Percentiles rank a stretch among this genome's conserved stretches.
Conservation (phyloP, 1,140 invertebrate genomes). For the Nasonia longicornis region DNA sequence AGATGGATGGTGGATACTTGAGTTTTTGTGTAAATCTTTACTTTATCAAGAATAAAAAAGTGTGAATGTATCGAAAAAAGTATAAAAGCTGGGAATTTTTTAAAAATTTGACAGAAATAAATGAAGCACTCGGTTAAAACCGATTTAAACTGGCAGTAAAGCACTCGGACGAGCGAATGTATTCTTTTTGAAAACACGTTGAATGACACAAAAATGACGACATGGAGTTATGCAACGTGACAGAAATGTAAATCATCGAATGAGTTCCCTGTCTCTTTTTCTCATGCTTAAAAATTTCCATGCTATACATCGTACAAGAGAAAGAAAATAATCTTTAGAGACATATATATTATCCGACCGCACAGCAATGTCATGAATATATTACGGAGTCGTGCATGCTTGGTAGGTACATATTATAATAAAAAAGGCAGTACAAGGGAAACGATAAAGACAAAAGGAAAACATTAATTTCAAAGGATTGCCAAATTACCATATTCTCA, state of each 20-base stretch:
- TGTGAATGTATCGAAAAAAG: background rate
- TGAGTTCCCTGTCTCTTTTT: constrained; percentile 53
- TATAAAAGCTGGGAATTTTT: no score
- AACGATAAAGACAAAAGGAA: background rate
- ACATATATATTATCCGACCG: constrained; percentile 54
- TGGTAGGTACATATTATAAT: constrained; percentile 41
- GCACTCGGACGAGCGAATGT: no score
- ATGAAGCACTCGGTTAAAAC: no score
- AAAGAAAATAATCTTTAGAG: background rate
- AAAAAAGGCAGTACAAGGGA: background rate
- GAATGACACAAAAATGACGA: background rate
- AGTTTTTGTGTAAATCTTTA: background rate
- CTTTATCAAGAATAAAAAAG: no score
- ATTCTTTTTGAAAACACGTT: background rate
- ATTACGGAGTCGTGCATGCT: constrained; percentile 56
- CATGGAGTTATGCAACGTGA: constrained; percentile 4
- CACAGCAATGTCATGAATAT: constrained; percentile 33
- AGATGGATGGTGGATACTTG: background rate
- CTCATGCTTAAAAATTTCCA: constrained; percentile 62
- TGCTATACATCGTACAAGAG: constrained; percentile 47
- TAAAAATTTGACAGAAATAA: no score
- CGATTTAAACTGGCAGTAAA: no score
- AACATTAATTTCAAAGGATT: constrained; percentile 52
- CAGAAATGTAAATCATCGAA: constrained; percentile 11
- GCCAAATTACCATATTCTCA: constrained; percentile 87